Evolutionary conservation across 2,797 vertebrate species (phyloP).

Genomic region (Sebastiscus tertius): DNA sequence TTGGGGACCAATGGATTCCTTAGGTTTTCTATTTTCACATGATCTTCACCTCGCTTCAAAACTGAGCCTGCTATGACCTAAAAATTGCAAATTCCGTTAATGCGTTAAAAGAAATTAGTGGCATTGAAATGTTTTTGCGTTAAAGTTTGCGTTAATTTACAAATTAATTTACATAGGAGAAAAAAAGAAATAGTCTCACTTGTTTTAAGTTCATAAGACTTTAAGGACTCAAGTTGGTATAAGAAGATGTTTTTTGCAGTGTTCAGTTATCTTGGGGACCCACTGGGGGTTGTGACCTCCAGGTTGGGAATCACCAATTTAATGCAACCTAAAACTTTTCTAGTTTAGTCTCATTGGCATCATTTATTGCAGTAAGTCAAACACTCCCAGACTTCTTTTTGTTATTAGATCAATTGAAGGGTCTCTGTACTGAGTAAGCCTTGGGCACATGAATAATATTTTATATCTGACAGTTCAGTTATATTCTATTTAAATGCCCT

Average conservation of each 20-base stretch:
- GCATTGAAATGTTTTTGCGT: too few relatives aligned
- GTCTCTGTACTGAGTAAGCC: neutral
- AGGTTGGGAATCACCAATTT: neutral
- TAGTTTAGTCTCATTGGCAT: neutral
- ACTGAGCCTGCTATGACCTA: too few relatives aligned
- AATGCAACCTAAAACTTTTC: neutral
- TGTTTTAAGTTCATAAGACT: neutral
- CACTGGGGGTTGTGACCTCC: neutral
- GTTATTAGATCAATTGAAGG: neutral
- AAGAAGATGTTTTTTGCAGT: neutral
- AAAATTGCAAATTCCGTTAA: too few relatives aligned
- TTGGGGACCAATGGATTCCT: too few relatives aligned
- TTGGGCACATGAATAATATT: slow-evolving; percentile 1
- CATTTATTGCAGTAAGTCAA: neutral
- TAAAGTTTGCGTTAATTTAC: neutral
- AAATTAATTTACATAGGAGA: neutral
- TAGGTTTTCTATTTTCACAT: too few relatives aligned
- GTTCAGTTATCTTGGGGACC: neutral
- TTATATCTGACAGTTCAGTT: slow-evolving; percentile 23
- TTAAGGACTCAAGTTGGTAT: neutral
- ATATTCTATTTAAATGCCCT: slow-evolving; percentile 34
- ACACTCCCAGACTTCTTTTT: neutral
- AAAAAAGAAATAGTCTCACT: neutral
- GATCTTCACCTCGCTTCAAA: too few relatives aligned
- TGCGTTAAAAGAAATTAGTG: too few relatives aligned